phyloP scores from a whole-genome alignment of 2,113 vertebrate genomes.

The Acanthisitta chloris region DNA sequence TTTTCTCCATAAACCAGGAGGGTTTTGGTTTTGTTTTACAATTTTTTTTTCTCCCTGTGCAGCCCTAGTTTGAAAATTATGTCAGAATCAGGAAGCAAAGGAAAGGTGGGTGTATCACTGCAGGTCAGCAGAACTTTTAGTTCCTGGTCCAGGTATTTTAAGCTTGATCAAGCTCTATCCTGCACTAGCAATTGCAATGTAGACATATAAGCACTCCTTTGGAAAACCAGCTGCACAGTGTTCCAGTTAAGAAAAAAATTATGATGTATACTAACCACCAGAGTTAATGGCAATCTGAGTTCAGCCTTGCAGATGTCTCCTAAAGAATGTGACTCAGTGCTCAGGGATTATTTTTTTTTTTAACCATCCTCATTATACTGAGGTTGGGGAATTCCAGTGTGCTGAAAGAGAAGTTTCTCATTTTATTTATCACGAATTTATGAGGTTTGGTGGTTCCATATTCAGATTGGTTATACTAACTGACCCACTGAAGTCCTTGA shows the following conservation, averaged over 20 bases:
- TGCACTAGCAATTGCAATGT: not conserved
- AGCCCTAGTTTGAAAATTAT: not conserved
- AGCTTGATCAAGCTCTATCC: not conserved
- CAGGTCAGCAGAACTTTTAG: not conserved
- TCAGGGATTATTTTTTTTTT: not conserved
- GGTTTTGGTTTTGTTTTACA: not conserved
- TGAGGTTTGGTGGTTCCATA: not conserved
- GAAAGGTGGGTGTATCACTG: not conserved
- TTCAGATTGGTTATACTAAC: not conserved
- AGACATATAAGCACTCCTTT: not conserved
- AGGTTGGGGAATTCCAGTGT: constrained; percentile 22
- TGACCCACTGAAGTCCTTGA: not conserved
- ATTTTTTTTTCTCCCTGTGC: not conserved
- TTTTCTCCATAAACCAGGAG: not conserved
- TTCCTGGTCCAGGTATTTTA: not conserved
- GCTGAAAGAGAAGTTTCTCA: not conserved
- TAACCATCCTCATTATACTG: not conserved
- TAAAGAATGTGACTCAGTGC: constrained; percentile 35
- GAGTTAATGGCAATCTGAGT: not conserved
- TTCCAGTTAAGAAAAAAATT: not conserved
- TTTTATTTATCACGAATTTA: not conserved
- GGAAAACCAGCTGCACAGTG: not conserved
- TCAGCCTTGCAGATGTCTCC: not conserved
- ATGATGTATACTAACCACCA: not conserved
- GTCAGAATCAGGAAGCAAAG: not conserved